phyloP scores from a whole-genome alignment of 2,113 vertebrate species.

The Pycnonotus jocosus region DNA sequence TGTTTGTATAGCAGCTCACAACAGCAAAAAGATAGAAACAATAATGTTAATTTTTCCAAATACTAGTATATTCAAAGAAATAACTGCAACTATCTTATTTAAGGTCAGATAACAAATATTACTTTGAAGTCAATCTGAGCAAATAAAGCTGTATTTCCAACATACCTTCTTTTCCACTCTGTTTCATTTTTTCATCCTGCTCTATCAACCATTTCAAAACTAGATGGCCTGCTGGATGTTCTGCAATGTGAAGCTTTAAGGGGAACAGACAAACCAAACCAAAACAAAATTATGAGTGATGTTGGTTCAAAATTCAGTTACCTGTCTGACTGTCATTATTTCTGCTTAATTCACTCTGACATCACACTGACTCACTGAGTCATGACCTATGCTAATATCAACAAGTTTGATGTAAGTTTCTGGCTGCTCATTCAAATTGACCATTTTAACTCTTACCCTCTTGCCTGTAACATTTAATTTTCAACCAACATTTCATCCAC shows the following conservation, averaged over 20 bases:
- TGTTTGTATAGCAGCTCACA: background rate
- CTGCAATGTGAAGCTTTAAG: conserved; percentile 88
- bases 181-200: conserved; percentile 82
- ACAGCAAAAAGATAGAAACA: background rate
- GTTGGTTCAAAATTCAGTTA: background rate
- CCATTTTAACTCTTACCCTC: background rate
- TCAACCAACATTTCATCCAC: background rate
- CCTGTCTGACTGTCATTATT: background rate
- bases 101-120: background rate
- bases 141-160: background rate
- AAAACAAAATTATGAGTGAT: background rate
- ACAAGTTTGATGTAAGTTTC: background rate
- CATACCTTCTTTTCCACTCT: conserved; percentile 81
- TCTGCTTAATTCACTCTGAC: background rate
- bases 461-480: background rate
- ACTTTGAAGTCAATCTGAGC: background rate
- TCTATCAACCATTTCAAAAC: conserved; percentile 95
- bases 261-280: background rate
- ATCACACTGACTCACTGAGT: background rate
- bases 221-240: conserved; percentile 93
- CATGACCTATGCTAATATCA: background rate
- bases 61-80: background rate
- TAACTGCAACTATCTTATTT: background rate
- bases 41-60: background rate
- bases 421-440: background rate